Base-by-base conservation (phyloP, 2,113 vertebrate genomes). In the human region DNA sequence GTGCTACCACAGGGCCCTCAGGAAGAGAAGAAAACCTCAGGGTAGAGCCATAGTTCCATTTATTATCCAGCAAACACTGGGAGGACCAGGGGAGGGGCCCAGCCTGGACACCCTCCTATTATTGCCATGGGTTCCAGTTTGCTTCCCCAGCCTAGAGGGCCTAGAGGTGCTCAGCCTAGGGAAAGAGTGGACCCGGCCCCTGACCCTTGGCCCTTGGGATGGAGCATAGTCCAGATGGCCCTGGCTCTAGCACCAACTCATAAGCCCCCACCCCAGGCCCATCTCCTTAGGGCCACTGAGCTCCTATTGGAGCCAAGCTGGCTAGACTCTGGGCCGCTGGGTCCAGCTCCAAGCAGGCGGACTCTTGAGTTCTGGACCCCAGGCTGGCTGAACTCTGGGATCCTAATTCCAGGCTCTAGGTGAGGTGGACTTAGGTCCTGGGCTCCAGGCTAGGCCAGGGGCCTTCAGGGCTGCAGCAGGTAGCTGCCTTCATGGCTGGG, bases 401-500 rank as follows among this genome's bases (percentile, higher is more conserved):
- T 97, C 85, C 93, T 52, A 23, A 93, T 83, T 85, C 94, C 90
- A 96, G 93, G 80, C 83, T 96, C 93, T 80, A 72, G 75, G 66
- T 61, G 70, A 64, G 90, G 76, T 72, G 48, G 82, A 50, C 85
- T 98, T 89, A 97, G 94, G 96, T 91, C 86, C 90, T 94, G 70
- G 95, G 89, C 88, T 97, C 80, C 81, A 90, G 82, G 48, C 18
- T 55, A 92, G 81, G 89, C 72, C 94, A 93, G 32, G n/a, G 66
- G 25, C 50, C 48, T 90, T 99, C 98, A 99, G 55, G 98, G 98
- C 94, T 99, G 99, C 86, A 99, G 98, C 64, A 99, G 97, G 95
- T 99, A 99, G 97, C 98, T 99, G 91, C 99, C 99, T 97, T 99
- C 99, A 0, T 99, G 99, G 95, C 92, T 98, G 38, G 97, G 90